Evolutionary conservation across 2,113 vertebrate genomes (phyloP).

Genomic region (Columbina picui): DNA sequence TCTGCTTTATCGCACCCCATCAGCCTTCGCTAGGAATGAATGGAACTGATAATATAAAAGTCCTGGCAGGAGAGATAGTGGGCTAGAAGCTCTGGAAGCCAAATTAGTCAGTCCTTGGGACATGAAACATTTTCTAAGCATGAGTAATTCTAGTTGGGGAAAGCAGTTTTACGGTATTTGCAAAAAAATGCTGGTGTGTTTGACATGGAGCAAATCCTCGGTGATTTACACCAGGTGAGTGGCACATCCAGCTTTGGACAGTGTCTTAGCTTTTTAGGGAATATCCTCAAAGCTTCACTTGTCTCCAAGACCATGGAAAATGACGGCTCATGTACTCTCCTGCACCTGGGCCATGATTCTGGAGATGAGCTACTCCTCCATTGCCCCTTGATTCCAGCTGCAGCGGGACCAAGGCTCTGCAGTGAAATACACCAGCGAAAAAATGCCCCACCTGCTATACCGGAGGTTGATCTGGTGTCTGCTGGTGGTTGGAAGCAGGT

Average conservation of each 20-base stretch:
- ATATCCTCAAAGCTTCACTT: not conserved
- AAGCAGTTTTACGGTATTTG: conserved; percentile 18
- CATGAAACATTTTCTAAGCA: conserved; percentile 44
- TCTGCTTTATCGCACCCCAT: conserved; percentile 71
- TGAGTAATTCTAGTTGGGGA: conserved; percentile 52
- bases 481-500: rapidly evolving
- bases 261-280: not conserved
- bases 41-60: conserved; percentile 56
- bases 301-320: not conserved
- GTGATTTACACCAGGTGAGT: not conserved
- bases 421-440: not conserved
- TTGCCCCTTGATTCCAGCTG: not conserved
- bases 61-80: conserved; percentile 23
- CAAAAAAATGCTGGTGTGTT: not conserved
- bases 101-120: conserved; percentile 24
- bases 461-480: not conserved
- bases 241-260: not conserved
- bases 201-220: not conserved
- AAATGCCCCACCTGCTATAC: not conserved
- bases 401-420: not conserved
- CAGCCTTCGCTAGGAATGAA: conserved; percentile 51
- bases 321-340: not conserved
- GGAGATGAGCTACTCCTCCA: not conserved
- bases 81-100: conserved; percentile 21
- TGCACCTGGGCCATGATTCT: not conserved